A percentile compares a stretch with the other conserved stretches of the same genome.
Conservation (phyloP, 2,888 invertebrate genomes). For the Drosophila macrospina region DNA sequence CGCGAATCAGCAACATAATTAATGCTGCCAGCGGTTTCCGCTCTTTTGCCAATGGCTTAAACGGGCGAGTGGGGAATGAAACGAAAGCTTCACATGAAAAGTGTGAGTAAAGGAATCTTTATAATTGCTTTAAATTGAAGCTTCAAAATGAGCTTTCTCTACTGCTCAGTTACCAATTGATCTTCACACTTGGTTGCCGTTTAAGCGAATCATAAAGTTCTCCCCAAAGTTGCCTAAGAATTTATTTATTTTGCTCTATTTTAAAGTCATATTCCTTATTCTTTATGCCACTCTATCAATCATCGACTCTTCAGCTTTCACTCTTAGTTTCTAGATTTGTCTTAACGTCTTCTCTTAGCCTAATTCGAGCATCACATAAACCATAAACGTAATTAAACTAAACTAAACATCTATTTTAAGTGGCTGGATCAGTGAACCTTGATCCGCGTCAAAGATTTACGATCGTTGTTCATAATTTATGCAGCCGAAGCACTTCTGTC, state of each 20-base stretch:
- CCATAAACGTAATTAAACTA: constrained; percentile 12
- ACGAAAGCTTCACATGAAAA: constrained; percentile 11
- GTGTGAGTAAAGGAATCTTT: neutral
- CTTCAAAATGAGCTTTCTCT: no score
- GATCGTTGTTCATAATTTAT: constrained; percentile 64
- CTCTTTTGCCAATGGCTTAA: constrained; percentile 40
- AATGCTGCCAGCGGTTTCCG: constrained; percentile 67
- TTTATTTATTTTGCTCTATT: no score
- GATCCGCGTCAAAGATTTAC: constrained; percentile 59
- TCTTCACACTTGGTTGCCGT: no score
- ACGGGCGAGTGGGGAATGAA: neutral
- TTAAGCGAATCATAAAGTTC: no score
- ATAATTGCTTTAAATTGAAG: no score
- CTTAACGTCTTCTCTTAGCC: neutral
- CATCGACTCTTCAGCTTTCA: no score
- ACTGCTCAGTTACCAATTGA: no score
- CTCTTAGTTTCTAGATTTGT: no score
- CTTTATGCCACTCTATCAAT: no score
- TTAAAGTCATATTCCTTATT: no score
- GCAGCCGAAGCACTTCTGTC: constrained; percentile 30
- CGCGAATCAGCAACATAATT: constrained; percentile 65
- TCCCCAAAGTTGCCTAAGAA: no score
- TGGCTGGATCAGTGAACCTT: constrained; percentile 44
- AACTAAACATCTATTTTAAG: constrained; percentile 33
- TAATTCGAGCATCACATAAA: constrained; percentile 7